Base-by-base conservation (phyloP, 2,113 vertebrate species). In the Fukomys damarensis region DNA sequence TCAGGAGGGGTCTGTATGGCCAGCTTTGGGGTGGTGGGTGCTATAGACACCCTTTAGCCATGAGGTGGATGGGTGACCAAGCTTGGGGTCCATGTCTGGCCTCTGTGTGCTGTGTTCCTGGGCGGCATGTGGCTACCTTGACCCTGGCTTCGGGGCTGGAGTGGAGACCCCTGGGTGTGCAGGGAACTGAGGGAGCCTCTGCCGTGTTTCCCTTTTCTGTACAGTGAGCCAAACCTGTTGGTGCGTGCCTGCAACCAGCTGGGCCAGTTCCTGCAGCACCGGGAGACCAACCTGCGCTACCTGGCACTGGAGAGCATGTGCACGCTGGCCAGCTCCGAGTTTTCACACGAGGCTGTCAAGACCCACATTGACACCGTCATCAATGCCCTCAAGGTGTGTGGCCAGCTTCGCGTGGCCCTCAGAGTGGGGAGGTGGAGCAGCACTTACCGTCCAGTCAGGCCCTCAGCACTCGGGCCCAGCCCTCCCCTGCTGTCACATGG, bases 241-340 rank as follows among this genome's bases (percentile, higher is more conserved):
- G 99, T 99, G 59, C 99, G 99, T 46, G 99, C 99, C 96, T 99
- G 99, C 96, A 99, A 99, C 97, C 99, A 99, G 97, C 98, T 99
- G 98, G 99, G 99, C 97, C 99, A 99, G 95, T 99, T 99, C 97
- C 98, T 99, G 96, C 99, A 99, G 98, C 99, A 99, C 97, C 98
- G 99, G 8, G 99, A 99, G 98, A 99, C 99, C 97, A 99, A 99
- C 98, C 98, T 99, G 95, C 99, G 99, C 96, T 99, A 99, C 98
- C 98, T 99, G 98, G 99, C 99, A 20, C 98, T 99, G 98, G 99
- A 99, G 98, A 99, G 99, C 98, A 99, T 99, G 97, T 97, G 97
- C 72, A 93, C 96, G 0, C 59, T 97, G 96, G 96, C 96, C 92
- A 97, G 95, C 89, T 97, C 95, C 0, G 95, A 97, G 93, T 97